Conservation (phyloP, 2,113 vertebrate genomes). For the Poicephalus gulielmi region DNA sequence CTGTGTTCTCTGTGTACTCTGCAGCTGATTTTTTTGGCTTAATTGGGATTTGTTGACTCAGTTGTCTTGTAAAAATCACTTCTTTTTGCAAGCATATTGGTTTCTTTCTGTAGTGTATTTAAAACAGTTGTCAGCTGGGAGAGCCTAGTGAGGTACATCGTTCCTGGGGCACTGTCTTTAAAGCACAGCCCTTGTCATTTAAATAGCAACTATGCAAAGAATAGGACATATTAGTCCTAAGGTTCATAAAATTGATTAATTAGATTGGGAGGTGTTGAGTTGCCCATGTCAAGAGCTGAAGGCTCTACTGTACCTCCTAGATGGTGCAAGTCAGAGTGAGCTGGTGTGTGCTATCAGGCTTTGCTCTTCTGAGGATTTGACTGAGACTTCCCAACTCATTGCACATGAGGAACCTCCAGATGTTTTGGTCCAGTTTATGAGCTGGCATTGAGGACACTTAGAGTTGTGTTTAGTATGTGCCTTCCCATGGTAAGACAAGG, state of each 20-base stretch:
- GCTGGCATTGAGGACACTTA: not conserved
- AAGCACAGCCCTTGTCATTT: not conserved
- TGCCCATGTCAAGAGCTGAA: not conserved
- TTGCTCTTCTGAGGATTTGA: not conserved
- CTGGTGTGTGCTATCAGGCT: not conserved
- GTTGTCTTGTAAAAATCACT: not conserved
- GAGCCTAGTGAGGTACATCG: not conserved
- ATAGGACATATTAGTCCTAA: not conserved
- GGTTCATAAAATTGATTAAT: not conserved
- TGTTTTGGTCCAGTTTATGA: not conserved
- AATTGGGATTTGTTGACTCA: not conserved
- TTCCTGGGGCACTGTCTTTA: not conserved
- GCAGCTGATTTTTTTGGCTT: constrained; percentile 9
- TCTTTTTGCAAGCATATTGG: not conserved
- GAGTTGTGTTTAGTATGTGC: not conserved
- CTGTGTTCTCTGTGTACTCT: not conserved
- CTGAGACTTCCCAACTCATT: accelerated
- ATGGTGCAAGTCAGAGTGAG: accelerated
- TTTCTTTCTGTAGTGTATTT: not conserved
- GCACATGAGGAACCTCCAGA: not conserved
- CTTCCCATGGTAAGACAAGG: not conserved
- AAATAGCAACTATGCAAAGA: not conserved
- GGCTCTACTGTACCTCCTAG: not conserved
- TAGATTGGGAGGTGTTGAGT: constrained; percentile 6
- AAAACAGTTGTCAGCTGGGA: not conserved